Evolutionary conservation across 2,888 invertebrate species (phyloP).

Genomic region (Noctua janthina): DNA sequence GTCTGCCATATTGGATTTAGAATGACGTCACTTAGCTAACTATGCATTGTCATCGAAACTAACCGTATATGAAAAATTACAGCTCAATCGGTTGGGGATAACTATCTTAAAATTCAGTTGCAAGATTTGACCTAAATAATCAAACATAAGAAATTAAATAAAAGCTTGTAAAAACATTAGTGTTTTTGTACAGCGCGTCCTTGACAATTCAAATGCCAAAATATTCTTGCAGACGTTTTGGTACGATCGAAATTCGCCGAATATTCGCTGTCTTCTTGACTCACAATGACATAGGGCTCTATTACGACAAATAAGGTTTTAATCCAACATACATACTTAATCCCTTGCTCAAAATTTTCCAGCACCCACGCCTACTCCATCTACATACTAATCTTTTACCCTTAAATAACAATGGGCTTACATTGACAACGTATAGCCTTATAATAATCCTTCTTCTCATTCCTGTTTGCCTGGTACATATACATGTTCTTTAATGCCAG

Average conservation of each 20-base stretch:
- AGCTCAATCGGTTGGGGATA: no score
- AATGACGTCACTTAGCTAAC: no score
- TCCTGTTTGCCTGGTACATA: slow-evolving; percentile 24
- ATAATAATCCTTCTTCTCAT: slow-evolving; percentile 20
- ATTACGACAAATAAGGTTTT: slow-evolving; percentile 20
- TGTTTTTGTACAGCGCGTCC: not conserved
- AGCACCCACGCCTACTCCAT: slow-evolving; percentile 12
- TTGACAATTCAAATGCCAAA: not conserved
- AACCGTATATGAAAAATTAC: no score
- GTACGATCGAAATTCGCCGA: not conserved
- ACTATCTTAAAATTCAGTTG: no score
- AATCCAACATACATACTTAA: slow-evolving; percentile 36
- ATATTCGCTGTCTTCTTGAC: not conserved
- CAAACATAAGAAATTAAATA: no score
- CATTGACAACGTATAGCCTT: slow-evolving; percentile 31
- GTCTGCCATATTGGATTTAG: no score
- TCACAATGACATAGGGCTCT: slow-evolving; percentile 15
- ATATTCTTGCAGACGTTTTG: not conserved
- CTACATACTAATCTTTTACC: slow-evolving; percentile 36
- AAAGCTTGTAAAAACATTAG: not conserved
- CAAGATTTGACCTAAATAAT: not conserved
- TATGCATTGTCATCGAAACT: no score
- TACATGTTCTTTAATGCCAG: no score
- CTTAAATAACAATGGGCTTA: slow-evolving; percentile 31
- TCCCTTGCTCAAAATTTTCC: slow-evolving; percentile 32